These are phyloP conservation scores for Polypedilum pembai DNA, from an alignment of 1,140 invertebrate genomes.

Conservation along the genomic window DNA sequence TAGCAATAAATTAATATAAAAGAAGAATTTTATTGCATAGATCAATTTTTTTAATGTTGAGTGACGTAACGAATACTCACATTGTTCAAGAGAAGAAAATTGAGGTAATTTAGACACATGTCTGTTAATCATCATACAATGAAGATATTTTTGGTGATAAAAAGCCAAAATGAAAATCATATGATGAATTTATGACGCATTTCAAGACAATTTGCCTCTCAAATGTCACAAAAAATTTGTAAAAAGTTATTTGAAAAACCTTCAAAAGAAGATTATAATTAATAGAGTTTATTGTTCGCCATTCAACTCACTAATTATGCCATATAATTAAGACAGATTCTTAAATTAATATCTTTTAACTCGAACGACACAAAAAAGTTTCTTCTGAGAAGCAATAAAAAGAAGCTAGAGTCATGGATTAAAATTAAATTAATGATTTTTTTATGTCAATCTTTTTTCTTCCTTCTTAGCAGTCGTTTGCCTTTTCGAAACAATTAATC, in stretches of 20 bases:
- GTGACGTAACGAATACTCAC: background rate
- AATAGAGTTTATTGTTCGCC: conserved; percentile 20
- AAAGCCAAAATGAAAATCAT: background rate
- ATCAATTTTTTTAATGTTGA: too few relatives aligned
- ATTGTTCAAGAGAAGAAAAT: background rate
- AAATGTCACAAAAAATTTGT: background rate
- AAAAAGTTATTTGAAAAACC: background rate
- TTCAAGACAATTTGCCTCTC: conserved; percentile 9
- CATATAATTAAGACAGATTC: conserved; percentile 24
- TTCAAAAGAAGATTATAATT: conserved; percentile 26
- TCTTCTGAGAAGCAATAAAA: too few relatives aligned
- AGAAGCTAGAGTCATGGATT: too few relatives aligned
- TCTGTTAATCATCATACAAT: conserved; percentile 26
- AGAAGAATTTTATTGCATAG: too few relatives aligned
- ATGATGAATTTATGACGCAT: too few relatives aligned
- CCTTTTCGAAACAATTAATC: too few relatives aligned
- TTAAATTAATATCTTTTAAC: background rate
- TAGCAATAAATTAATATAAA: too few relatives aligned
- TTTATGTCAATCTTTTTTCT: too few relatives aligned
- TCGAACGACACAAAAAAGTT: too few relatives aligned
- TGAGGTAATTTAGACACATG: background rate
- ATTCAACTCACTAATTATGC: conserved; percentile 6
- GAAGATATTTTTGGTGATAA: conserved; percentile 20
- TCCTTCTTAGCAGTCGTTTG: too few relatives aligned
- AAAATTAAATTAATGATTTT: too few relatives aligned